phyloP scores from a whole-genome alignment of 2,888 invertebrate genomes.

The Drosophila ezoana region DNA sequence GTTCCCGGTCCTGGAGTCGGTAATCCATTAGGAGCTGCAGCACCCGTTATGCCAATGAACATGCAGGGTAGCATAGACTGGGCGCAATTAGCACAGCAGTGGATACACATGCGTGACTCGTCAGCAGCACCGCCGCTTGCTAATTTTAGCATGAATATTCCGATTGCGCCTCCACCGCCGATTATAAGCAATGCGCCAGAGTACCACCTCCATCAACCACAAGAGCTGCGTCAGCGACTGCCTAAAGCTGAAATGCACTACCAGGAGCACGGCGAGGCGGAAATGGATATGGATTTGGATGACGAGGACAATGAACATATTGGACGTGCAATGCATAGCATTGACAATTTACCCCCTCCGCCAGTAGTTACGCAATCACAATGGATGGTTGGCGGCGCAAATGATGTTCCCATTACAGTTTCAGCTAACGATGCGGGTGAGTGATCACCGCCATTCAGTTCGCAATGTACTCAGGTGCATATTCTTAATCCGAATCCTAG shows the following conservation, averaged over 20 bases:
- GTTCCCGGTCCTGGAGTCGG: constrained; percentile 14
- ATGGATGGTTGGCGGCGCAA: constrained; percentile 39
- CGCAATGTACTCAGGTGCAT: too few species aligned
- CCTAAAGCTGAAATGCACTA: constrained; percentile 30
- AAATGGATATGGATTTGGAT: constrained; percentile 93
- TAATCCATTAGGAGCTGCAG: constrained; percentile 21
- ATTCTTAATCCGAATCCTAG: constrained; percentile 2
- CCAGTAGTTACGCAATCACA: constrained; percentile 68
- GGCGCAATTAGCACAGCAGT: constrained; percentile 98
- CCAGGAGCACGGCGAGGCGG: constrained; percentile 92
- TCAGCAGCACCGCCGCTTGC: constrained; percentile 74
- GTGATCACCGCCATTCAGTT: neutral
- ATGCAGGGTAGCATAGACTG: constrained; percentile 91
- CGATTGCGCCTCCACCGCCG: constrained; percentile 87
- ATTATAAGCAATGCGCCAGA: constrained; percentile 69
- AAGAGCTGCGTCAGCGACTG: constrained; percentile 17
- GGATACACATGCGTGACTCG: constrained; percentile 95
- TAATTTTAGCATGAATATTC: constrained; percentile 84
- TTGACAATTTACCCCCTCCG: constrained; percentile 43
- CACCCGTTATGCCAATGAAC: constrained; percentile 55
- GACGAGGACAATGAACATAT: constrained; percentile 86
- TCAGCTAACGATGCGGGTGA: constrained; percentile 38
- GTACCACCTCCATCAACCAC: constrained; percentile 37
- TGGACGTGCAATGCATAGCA: constrained; percentile 24
- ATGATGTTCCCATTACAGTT: constrained; percentile 12